Conservation (phyloP, 2,888 invertebrate genomes). For the Suillia variegata region DNA sequence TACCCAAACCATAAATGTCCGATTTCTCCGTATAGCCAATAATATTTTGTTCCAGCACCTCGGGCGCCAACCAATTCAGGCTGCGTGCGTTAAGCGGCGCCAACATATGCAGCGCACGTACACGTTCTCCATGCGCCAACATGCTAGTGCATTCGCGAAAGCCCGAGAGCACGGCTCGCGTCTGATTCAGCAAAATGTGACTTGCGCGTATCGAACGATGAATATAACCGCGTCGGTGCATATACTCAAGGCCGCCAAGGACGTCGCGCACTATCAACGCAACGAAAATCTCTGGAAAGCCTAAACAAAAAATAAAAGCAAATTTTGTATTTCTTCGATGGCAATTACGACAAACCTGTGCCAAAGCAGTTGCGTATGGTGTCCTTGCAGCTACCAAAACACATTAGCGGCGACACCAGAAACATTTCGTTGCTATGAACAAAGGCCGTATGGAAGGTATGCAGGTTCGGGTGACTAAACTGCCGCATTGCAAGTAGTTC, state of each 20-base stretch:
- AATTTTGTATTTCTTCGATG: background rate
- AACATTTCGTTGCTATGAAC: slow-evolving; percentile 78
- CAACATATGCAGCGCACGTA: slow-evolving; percentile 74
- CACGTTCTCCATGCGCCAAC: slow-evolving; percentile 73
- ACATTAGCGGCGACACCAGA: slow-evolving; percentile 82
- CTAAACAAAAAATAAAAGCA: slow-evolving; percentile 54
- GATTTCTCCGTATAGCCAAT: slow-evolving; percentile 87
- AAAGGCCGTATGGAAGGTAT: slow-evolving; percentile 77
- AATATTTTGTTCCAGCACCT: slow-evolving; percentile 86
- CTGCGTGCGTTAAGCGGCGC: slow-evolving; percentile 68
- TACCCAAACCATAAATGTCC: slow-evolving; percentile 90
- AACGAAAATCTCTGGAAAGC: slow-evolving; percentile 82
- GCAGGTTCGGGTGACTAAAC: slow-evolving; percentile 78
- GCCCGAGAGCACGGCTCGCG: slow-evolving; percentile 75
- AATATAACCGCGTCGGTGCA: slow-evolving; percentile 83
- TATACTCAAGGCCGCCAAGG: slow-evolving; percentile 77
- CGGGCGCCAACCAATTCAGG: slow-evolving; percentile 91
- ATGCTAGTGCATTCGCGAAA: slow-evolving; percentile 79
- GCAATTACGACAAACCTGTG: slow-evolving; percentile 45
- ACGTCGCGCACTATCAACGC: slow-evolving; percentile 80
- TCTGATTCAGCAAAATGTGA: slow-evolving; percentile 78
- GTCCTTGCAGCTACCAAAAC: slow-evolving; percentile 82
- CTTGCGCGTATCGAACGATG: slow-evolving; percentile 85
- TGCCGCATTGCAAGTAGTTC: slow-evolving; percentile 80
- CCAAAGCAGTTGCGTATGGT: slow-evolving; percentile 77